Conservation (phyloP, 2,797 vertebrate genomes). For the Acipenser ruthenus region DNA sequence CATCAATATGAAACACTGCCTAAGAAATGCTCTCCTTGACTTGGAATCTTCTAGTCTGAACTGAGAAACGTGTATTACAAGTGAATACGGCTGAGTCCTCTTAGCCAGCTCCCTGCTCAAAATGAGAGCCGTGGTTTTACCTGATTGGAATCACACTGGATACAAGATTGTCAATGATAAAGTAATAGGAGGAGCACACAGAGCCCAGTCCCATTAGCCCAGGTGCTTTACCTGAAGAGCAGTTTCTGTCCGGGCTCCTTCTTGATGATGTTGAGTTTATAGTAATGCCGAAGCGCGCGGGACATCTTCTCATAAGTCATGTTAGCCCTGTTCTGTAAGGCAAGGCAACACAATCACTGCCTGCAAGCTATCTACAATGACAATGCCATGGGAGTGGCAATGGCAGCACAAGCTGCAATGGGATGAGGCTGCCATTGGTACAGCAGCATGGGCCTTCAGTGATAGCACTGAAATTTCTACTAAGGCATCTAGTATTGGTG, state of each 20-base stretch:
- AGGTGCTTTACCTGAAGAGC: conserved; percentile 69
- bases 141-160: background rate
- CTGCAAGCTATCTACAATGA: background rate
- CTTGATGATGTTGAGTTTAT: conserved; percentile 89
- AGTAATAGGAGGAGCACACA: background rate
- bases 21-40: too few species aligned
- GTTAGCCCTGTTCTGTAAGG: conserved; percentile 71
- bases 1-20: too few species aligned
- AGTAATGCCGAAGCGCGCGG: conserved; percentile 81
- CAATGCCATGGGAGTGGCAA: too few species aligned
- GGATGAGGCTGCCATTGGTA: background rate
- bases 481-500: background rate
- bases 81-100: background rate
- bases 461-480: background rate
- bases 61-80: background rate
- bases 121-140: too few species aligned
- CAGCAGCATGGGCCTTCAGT: background rate
- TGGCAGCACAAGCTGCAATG: too few species aligned
- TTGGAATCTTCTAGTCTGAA: too few species aligned
- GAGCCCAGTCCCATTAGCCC: background rate
- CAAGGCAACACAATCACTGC: background rate
- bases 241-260: conserved; percentile 86
- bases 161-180: too few species aligned
- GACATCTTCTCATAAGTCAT: conserved; percentile 98
- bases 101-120: too few species aligned